Evolutionary conservation across 2,888 invertebrate species (phyloP).

Genomic region (Caenorhabditis plicata): DNA sequence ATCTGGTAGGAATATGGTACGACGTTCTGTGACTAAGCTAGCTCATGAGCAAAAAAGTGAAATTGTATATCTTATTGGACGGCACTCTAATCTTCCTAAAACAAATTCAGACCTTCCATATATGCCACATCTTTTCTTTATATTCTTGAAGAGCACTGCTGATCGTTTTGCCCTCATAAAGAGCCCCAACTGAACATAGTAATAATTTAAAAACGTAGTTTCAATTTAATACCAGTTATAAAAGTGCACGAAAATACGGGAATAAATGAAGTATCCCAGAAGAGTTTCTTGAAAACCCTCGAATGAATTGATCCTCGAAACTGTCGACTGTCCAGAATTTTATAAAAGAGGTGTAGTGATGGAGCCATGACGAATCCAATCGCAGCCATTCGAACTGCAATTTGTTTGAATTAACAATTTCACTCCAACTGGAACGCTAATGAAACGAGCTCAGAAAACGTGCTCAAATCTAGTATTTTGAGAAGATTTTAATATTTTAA

Average conservation of each 20-base stretch:
- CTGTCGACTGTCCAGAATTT: constrained; percentile 31
- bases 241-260: constrained; percentile 36
- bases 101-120: constrained; percentile 29
- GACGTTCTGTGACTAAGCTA: too few relatives aligned
- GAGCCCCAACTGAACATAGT: constrained; percentile 24
- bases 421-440: too few relatives aligned
- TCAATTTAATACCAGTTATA: constrained; percentile 24
- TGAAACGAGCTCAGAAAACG: too few relatives aligned
- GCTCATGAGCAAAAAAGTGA: too few relatives aligned
- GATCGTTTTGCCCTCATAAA: constrained; percentile 31
- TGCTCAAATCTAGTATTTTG: too few relatives aligned
- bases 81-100: too few relatives aligned
- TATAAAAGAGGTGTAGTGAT: constrained; percentile 35
- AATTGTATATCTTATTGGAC: too few relatives aligned
- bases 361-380: constrained; percentile 39
- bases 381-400: constrained; percentile 39
- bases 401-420: too few relatives aligned
- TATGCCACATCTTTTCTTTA: constrained; percentile 37
- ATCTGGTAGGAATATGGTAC: too few relatives aligned
- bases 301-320: constrained; percentile 23
- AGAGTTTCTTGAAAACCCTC: constrained; percentile 33
- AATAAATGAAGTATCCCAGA: constrained; percentile 36
- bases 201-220: not conserved
- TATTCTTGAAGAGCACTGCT: constrained; percentile 26
- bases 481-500: too few relatives aligned